Evolutionary conservation across 2,888 invertebrate species (phyloP).

Genomic region (Metacarcinus magister): DNA sequence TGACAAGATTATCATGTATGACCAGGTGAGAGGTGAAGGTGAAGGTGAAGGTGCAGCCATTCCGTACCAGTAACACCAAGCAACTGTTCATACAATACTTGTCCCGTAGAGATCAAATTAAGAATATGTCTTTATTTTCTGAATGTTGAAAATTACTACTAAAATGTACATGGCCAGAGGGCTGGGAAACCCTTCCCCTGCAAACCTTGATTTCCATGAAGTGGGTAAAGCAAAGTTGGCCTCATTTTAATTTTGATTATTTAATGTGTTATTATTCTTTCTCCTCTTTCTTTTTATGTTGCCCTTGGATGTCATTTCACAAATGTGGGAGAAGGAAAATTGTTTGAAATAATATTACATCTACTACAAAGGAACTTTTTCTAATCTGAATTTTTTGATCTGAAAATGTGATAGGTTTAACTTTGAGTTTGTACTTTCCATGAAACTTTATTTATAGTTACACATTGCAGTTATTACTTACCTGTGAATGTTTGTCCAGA

Average conservation of each 20-base stretch:
- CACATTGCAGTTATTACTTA: background rate
- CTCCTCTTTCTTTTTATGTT: too few relatives aligned
- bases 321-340: background rate
- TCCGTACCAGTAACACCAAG: background rate
- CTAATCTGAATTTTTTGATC: background rate
- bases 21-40: slow-evolving; percentile 88
- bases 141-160: too few relatives aligned
- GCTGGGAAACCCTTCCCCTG: too few relatives aligned
- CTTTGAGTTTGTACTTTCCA: background rate
- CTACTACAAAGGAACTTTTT: background rate
- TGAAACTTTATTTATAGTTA: background rate
- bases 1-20: slow-evolving; percentile 99
- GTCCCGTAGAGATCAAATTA: background rate
- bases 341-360: background rate
- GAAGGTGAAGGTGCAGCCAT: background rate
- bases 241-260: too few relatives aligned
- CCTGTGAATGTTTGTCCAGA: slow-evolving; percentile 85
- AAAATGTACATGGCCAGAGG: too few relatives aligned
- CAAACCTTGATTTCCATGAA: too few relatives aligned
- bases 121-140: too few relatives aligned
- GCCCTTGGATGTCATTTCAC: background rate
- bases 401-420: background rate
- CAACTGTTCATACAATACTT: background rate
- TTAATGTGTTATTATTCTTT: too few relatives aligned
- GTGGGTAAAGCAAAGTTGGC: too few relatives aligned